Evolutionary conservation across 2,797 vertebrate species (phyloP), one percentile per base, ranked within the genome.

Genomic region (Enteromius trimaculatus): DNA sequence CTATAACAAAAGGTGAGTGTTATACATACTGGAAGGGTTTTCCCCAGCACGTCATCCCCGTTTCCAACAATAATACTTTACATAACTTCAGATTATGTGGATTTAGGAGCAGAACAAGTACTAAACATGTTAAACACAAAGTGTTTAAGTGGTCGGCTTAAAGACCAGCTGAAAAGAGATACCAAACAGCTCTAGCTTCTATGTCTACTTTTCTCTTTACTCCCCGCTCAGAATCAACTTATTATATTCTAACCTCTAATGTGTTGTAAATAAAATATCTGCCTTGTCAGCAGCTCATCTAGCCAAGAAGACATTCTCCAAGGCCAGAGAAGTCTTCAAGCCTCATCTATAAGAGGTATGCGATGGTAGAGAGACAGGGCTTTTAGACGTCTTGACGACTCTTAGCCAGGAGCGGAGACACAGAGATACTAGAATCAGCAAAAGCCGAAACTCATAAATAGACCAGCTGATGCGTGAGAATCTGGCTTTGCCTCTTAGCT

Each of bases 261-360:
- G 91, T 17, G 19, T 90, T 92, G 90, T 93, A 91, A 92, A 93
- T 93, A 93, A 93, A 88, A 92, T 83, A 92, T 92, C 88, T 49
- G 88, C 90, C 86, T 89, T 88, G 90, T 94, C 92, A 92, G 92
- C 91, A 89, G 87, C 88, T 90, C 85, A 90, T 85, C 84, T 90
- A 81, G 86, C 83, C 66, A 70, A 29, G 74, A 75, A 70, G 83
- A 78, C 53, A 7, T 53, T 77, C 68, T 82, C 53, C 53, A 42
- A 80, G 74, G 47, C 39, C 78, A 70, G 74, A 76, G 37, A 60
- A 65, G 26, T 71, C 21, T 84, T 42, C 14, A 42, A 34, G 17
- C 39, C 80, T 90, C 90, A 86, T 88, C 87, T 81, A 60, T 75
- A 81, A 85, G 89, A 91, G 80, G 75, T 82, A 86, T 39, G 47